These are phyloP conservation scores for Oxycera nigricornis DNA, from an alignment of 2,888 invertebrate species.

Conservation along the genomic window DNA sequence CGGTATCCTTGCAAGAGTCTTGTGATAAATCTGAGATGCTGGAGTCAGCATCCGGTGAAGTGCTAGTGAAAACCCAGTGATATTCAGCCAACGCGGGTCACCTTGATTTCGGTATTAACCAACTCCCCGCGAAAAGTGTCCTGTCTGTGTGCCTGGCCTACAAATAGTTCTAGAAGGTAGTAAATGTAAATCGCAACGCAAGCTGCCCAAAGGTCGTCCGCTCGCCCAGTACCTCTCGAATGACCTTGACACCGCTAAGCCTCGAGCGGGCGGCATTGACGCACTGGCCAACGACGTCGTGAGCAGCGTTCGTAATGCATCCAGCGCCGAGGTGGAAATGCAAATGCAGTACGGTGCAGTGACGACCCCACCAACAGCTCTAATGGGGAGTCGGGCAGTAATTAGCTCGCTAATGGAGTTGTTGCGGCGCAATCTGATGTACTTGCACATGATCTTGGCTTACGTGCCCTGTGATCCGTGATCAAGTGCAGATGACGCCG, in stretches of 20 bases:
- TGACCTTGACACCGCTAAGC: slow-evolving; percentile 8
- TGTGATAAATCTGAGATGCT: not conserved
- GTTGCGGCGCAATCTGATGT: too few relatives aligned
- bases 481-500: slow-evolving; percentile 7
- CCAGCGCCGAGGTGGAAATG: not conserved
- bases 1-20: not conserved
- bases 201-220: not conserved
- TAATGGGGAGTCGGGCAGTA: not conserved
- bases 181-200: not conserved
- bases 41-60: not conserved
- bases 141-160: not conserved
- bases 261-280: not conserved
- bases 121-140: not conserved
- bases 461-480: too few relatives aligned
- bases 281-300: not conserved
- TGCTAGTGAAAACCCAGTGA: not conserved
- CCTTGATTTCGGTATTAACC: not conserved
- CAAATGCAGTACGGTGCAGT: not conserved
- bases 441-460: too few relatives aligned
- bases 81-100: not conserved
- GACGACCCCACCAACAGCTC: not conserved
- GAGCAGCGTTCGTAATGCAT: not conserved
- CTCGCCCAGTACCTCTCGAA: not conserved
- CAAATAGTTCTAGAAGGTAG: not conserved
- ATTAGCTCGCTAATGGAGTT: not conserved